phyloP scores from a whole-genome alignment of 2,113 vertebrate genomes.

The Epinephelus moara region DNA sequence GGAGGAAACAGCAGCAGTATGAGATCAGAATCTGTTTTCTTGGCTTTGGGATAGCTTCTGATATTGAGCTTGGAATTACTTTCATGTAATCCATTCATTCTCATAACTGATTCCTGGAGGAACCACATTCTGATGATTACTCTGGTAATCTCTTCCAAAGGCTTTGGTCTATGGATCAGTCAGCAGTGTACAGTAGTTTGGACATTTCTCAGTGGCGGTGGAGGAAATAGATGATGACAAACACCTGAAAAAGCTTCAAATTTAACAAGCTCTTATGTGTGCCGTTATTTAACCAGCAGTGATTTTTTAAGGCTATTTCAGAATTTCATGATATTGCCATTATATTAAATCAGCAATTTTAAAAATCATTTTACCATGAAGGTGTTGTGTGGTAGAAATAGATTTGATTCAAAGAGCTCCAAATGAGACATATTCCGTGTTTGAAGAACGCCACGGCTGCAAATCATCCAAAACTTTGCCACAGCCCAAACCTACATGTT shows the following conservation, averaged over 20 bases:
- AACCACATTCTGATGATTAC: conserved; percentile 75
- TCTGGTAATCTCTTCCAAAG: conserved; percentile 76
- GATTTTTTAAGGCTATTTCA: neutral
- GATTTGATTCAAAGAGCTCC: neutral
- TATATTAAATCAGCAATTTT: conserved; percentile 1
- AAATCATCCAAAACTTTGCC: conserved; percentile 2
- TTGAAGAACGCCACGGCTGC: neutral
- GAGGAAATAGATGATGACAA: conserved; percentile 20
- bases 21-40: conserved; percentile 81
- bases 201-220: conserved; percentile 25
- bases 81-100: conserved; percentile 82
- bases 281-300: neutral
- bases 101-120: conserved; percentile 77
- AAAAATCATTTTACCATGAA: conserved; percentile 9
- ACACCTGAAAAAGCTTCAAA: neutral
- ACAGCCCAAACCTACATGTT: neutral
- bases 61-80: conserved; percentile 83
- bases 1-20: conserved; percentile 72
- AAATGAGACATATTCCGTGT: conserved; percentile 1
- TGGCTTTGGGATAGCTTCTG: conserved; percentile 76
- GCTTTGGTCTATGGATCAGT: conserved; percentile 54
- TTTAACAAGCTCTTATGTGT: neutral
- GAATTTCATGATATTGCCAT: conserved; percentile 4
- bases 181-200: conserved; percentile 28
- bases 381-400: neutral